phyloP scores from a whole-genome alignment of 2,113 vertebrate genomes.

The Neolamprologus falcicula region DNA sequence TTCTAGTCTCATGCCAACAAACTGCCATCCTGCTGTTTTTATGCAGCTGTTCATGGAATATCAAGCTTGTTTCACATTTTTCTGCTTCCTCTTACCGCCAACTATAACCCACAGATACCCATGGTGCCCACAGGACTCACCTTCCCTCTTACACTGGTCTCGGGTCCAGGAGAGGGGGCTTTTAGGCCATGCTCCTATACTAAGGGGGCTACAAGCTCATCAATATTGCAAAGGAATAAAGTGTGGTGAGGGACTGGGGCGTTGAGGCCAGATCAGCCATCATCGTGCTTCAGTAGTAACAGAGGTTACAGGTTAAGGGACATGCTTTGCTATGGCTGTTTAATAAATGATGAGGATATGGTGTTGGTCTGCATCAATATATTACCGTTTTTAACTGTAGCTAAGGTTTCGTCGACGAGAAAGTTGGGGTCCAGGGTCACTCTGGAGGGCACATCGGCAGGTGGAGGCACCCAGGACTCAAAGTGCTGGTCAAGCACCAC shows the following conservation, averaged over 20 bases:
- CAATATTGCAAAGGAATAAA: conserved; percentile 68
- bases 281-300: conserved; percentile 11
- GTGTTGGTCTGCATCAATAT: background rate
- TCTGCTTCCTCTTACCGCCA: background rate
- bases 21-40: background rate
- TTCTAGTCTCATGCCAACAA: background rate
- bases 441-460: background rate
- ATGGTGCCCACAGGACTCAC: background rate
- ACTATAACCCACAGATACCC: background rate
- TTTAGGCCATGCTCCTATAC: conserved; percentile 41
- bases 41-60: background rate
- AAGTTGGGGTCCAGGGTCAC: background rate
- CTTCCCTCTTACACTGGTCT: background rate
- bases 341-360: conserved; percentile 62
- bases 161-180: conserved; percentile 27
- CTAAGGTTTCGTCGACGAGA: background rate
- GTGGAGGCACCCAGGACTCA: background rate
- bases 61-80: background rate
- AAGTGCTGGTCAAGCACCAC: background rate
- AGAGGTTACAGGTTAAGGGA: conserved; percentile 44
- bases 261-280: conserved; percentile 41
- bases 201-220: conserved; percentile 32
- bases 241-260: conserved; percentile 26
- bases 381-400: background rate
- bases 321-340: conserved; percentile 22